Conservation (phyloP, 2,888 invertebrate species). For the Pristionchus entomophagus region DNA sequence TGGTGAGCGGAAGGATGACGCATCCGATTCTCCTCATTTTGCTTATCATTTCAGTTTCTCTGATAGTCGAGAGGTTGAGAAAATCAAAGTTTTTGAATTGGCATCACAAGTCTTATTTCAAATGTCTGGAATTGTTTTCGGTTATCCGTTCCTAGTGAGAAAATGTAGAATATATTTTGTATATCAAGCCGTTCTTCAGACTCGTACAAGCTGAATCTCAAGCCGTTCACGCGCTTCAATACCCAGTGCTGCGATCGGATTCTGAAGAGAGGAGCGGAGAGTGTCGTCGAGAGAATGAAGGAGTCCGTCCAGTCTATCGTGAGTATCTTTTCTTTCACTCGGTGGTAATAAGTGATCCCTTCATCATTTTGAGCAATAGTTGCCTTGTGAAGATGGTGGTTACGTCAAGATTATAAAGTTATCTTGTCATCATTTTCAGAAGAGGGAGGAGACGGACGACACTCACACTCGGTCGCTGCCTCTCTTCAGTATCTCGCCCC, state of each 20-base stretch:
- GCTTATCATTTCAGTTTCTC: no score
- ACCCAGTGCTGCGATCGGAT: conserved; percentile 34
- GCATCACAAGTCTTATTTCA: no score
- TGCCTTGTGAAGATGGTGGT: no score
- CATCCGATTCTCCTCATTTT: no score
- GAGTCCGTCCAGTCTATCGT: conserved; percentile 5
- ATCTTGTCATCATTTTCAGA: no score
- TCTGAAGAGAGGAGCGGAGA: conserved; percentile 42
- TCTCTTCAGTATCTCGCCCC: conserved; percentile 50
- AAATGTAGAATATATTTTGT: no score
- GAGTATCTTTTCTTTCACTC: background rate
- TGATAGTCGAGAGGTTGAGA: no score
- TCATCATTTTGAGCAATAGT: background rate
- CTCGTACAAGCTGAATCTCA: conserved; percentile 32
- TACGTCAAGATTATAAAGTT: no score
- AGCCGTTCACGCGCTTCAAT: conserved; percentile 44
- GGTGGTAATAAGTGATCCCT: background rate
- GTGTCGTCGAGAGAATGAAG: conserved; percentile 41
- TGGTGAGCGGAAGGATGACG: background rate
- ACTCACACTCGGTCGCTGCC: conserved; percentile 45
- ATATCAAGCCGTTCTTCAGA: background rate
- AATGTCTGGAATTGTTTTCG: no score
- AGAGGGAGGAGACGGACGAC: conserved; percentile 35
- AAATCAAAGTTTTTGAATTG: no score
- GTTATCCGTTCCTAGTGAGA: no score